Percentiles rank a stretch among this genome's conserved stretches.
Conservation (phyloP, 2,113 vertebrate genomes). For the Microtus montanus region DNA sequence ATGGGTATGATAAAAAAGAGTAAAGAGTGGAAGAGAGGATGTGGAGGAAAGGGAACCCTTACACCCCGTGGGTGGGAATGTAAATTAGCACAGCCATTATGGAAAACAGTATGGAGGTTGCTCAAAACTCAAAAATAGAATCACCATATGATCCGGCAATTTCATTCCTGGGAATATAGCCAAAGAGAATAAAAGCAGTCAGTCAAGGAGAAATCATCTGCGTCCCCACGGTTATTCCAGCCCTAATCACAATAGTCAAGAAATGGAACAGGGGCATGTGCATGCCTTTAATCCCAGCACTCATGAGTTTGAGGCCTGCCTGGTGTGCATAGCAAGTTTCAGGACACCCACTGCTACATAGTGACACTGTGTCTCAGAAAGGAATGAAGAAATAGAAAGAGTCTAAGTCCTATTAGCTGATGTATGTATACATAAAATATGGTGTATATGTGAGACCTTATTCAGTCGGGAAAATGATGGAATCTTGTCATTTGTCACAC, state of each 20-base stretch:
- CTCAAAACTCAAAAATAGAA: conserved; percentile 15
- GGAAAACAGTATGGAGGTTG: conserved; percentile 1
- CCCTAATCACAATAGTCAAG: background rate
- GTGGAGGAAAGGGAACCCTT: background rate
- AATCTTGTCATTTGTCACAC: background rate
- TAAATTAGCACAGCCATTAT: background rate
- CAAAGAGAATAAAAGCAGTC: background rate
- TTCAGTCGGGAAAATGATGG: background rate
- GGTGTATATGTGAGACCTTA: background rate
- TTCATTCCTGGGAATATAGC: background rate
- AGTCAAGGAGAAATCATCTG: background rate
- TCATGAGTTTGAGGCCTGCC: background rate
- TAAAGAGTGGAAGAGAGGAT: background rate
- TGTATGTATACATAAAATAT: background rate
- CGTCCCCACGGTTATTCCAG: background rate
- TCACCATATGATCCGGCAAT: background rate
- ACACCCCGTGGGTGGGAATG: background rate
- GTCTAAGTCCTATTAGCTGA: background rate
- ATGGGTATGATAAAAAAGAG: background rate
- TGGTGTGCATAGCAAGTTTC: background rate
- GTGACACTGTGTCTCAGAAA: background rate
- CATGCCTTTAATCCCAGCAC: background rate
- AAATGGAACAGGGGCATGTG: background rate
- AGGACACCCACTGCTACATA: background rate
- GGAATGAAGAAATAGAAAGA: background rate